Conservation (phyloP, 2,113 vertebrate species). For the Tachycineta bicolor region DNA sequence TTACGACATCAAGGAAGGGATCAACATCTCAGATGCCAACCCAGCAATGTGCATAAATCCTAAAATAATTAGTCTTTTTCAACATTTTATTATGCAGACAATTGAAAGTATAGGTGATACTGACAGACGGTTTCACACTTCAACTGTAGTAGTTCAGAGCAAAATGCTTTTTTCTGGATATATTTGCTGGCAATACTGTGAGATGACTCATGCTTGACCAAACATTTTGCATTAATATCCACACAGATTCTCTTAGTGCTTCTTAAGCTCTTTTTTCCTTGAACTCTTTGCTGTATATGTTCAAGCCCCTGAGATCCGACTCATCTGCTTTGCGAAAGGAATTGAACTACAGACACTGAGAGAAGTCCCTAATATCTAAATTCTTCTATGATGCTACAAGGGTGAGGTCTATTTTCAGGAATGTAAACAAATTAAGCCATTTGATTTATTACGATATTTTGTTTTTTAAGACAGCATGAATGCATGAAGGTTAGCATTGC, state of each 20-base stretch:
- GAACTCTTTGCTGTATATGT: background rate
- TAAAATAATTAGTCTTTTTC: background rate
- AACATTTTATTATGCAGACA: background rate
- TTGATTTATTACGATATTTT: background rate
- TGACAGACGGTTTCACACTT: background rate
- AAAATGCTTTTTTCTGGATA: background rate
- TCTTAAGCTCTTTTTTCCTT: background rate
- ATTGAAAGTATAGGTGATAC: background rate
- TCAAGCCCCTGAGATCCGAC: background rate
- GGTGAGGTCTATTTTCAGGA: background rate
- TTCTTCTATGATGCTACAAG: background rate
- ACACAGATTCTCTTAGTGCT: background rate
- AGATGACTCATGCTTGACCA: background rate
- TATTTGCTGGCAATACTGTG: background rate
- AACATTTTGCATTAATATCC: background rate
- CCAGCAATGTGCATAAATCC: background rate
- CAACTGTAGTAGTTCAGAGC: background rate
- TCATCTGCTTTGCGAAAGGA: background rate
- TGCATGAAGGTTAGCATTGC: background rate
- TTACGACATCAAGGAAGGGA: background rate
- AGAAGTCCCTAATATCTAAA: background rate
- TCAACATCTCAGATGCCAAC: background rate
- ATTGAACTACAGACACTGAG: background rate
- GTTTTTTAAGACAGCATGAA: background rate
- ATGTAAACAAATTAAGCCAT: background rate